Conservation (phyloP, 2,888 invertebrate genomes). For the Drosophila planitibia region DNA sequence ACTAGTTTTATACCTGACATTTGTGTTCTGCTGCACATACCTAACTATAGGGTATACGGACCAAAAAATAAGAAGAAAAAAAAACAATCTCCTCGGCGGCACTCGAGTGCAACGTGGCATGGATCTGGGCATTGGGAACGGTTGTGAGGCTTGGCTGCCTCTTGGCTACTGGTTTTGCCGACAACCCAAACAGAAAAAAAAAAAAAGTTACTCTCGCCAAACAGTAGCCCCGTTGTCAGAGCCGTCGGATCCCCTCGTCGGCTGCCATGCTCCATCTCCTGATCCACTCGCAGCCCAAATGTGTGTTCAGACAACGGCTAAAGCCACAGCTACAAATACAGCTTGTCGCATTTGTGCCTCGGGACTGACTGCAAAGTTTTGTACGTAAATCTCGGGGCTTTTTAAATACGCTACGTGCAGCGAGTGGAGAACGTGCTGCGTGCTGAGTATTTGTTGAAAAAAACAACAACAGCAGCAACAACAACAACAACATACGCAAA, state of each 20-base stretch:
- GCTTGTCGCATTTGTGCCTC: slow-evolving; percentile 58
- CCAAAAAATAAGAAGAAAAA: slow-evolving; percentile 17
- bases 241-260: slow-evolving; percentile 37
- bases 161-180: slow-evolving; percentile 71
- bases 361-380: slow-evolving; percentile 52
- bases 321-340: slow-evolving; percentile 9
- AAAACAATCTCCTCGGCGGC: slow-evolving; percentile 54
- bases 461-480: slow-evolving; percentile 19
- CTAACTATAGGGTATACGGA: slow-evolving; percentile 48
- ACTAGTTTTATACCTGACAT: neutral
- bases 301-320: slow-evolving; percentile 23
- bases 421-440: slow-evolving; percentile 66
- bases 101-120: slow-evolving; percentile 75
- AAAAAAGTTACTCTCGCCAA: slow-evolving; percentile 52
- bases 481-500: neutral
- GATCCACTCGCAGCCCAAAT: slow-evolving; percentile 48
- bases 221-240: slow-evolving; percentile 72
- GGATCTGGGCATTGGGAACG: slow-evolving; percentile 32
- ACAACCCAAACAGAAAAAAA: slow-evolving; percentile 49
- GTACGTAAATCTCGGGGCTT: slow-evolving; percentile 76
- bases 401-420: slow-evolving; percentile 74
- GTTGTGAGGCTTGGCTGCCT: slow-evolving; percentile 56
- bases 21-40: neutral
- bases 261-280: slow-evolving; percentile 14
- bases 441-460: slow-evolving; percentile 68